Evolutionary conservation across 2,113 vertebrate species (phyloP), one percentile per base, ranked within the genome.

Genomic region (Eretmochelys imbricata): DNA sequence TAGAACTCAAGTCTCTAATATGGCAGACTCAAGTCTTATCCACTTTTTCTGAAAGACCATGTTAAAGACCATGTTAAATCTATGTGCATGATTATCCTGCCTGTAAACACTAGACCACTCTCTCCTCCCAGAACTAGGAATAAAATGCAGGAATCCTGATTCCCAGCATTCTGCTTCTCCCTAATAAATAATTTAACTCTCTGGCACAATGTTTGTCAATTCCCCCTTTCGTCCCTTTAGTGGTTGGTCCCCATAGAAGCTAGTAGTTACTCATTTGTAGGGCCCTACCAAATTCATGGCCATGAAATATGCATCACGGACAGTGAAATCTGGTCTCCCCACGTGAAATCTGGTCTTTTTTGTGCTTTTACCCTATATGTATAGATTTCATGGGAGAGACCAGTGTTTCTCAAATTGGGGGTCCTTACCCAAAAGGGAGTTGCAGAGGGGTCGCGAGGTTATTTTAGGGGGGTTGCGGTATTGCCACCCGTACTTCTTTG

Each of bases 71-170:
- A 0, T 59, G 31, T 75, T 91, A 75, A 75, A 20, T 84, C 94
- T 87, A 84, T 93, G 27, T 69, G 22, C 19, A 89, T 65, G 69
- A 53, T 75, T 91, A 54, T 93, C 76, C 48, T 90, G 54, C 75
- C 82, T 38, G 57, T 72, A 20, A 3, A 1, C 29, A 57, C 46
- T 82, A 57, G 76, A 89, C 54, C 25, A 50, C 6, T 14, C 8
- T 3, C 3, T 90, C 78, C 42, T 95, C n/a, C 42, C 8, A 35
- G 2, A 87, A 54, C 48, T 75, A 49, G 51, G 87, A 93, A 93
- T 81, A 92, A 87, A 89, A 93, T 83, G 42, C 89, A 53, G 19
- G 16, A 19, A 76, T 94, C 87, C 57, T 80, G 16, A 79, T 93
- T 84, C 38, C 42, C 20, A 42, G n/a, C 69, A 24, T 24, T 93